These are phyloP conservation scores for Choreutis nemorana DNA, from an alignment of 2,888 invertebrate genomes.

Conservation along the genomic window DNA sequence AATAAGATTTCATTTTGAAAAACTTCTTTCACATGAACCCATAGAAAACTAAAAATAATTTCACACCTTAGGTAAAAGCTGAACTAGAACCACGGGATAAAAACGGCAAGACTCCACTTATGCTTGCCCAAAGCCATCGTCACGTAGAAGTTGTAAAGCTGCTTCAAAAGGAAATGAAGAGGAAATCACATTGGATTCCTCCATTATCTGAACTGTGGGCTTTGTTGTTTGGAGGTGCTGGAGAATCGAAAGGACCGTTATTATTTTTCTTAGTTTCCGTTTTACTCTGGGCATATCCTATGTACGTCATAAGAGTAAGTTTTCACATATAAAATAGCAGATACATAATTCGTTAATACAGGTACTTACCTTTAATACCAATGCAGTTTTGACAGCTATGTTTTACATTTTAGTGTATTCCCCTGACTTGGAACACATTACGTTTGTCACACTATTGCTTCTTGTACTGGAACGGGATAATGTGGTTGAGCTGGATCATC, in stretches of 20 bases:
- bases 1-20: too few relatives aligned
- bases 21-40: too few relatives aligned
- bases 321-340: neutral
- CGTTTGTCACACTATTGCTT: conserved; percentile 89
- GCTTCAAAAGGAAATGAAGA: conserved; percentile 81
- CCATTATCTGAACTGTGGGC: conserved; percentile 90
- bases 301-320: conserved; percentile 85
- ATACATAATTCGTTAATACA: neutral
- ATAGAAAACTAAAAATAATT: too few relatives aligned
- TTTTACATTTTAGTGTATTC: conserved; percentile 73
- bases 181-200: conserved; percentile 86
- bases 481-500: conserved; percentile 93
- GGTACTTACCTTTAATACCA: neutral
- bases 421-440: conserved; percentile 88
- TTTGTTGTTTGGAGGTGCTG: conserved; percentile 88
- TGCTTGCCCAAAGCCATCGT: conserved; percentile 88
- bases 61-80: conserved; percentile 81
- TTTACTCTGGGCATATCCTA: conserved; percentile 91
- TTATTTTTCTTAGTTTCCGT: conserved; percentile 87
- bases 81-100: conserved; percentile 88
- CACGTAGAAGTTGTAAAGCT: conserved; percentile 86
- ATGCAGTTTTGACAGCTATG: neutral
- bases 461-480: conserved; percentile 87
- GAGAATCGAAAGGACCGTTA: conserved; percentile 88
- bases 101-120: conserved; percentile 90